phyloP scores from a whole-genome alignment of 2,113 vertebrate species.

The human (Homo sapiens) region DNA sequence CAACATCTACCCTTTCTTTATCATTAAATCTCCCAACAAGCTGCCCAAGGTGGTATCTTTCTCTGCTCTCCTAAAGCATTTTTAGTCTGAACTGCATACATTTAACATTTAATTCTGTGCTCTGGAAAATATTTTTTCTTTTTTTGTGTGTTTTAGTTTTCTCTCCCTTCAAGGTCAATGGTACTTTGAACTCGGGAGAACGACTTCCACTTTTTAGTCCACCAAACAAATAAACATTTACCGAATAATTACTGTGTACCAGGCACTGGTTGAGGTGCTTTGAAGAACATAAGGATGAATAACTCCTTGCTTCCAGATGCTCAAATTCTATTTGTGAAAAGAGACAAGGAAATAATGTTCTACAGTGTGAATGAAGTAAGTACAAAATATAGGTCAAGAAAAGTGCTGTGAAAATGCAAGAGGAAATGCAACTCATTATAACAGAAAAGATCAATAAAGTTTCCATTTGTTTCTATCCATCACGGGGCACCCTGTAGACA shows the following conservation, averaged over 20 bases:
- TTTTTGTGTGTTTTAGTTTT: neutral
- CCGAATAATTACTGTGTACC: neutral
- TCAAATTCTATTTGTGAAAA: conserved; percentile 1
- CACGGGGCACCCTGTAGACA: neutral
- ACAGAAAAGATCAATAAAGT: neutral
- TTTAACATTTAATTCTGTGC: neutral
- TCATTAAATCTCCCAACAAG: neutral
- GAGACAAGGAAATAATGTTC: neutral
- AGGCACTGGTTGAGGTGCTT: neutral
- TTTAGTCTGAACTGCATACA: neutral
- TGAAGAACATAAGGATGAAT: neutral
- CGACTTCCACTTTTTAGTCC: neutral
- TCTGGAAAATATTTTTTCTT: neutral
- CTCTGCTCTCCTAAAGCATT: neutral
- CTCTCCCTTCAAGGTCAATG: neutral
- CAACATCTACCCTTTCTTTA: neutral
- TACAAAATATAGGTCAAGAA: neutral
- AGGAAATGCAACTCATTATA: neutral
- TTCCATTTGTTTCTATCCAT: neutral
- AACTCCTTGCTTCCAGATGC: neutral
- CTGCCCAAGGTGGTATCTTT: neutral
- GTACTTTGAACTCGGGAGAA: neutral
- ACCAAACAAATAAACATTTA: neutral
- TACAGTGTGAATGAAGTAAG: neutral
- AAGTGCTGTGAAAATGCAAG: neutral